A percentile compares a stretch with the other conserved stretches of the same genome.
Conservation (phyloP, 1,140 invertebrate species). For the Drosophila ogumai region DNA sequence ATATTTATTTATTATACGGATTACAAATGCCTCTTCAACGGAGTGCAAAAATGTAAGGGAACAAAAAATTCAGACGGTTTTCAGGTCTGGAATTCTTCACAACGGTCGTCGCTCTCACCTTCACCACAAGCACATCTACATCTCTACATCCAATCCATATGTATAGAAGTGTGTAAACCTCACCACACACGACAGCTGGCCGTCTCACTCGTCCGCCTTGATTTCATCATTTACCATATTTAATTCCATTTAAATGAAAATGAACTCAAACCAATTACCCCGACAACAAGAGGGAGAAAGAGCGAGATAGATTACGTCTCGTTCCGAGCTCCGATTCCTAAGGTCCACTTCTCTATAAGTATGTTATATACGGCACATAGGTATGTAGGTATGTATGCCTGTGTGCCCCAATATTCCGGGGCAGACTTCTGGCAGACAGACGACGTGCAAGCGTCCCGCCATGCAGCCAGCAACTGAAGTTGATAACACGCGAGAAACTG, state of each 20-base stretch:
- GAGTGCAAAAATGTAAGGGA: constrained; percentile 46
- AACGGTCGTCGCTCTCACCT: constrained; percentile 73
- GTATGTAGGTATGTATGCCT: background rate
- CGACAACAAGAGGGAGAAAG: constrained; percentile 24
- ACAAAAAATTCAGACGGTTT: constrained; percentile 33
- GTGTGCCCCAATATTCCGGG: constrained; percentile 28
- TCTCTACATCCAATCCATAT: background rate
- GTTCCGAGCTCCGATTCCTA: constrained; percentile 22
- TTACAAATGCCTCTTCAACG: constrained; percentile 63
- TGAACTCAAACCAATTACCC: constrained; percentile 81
- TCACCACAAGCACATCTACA: constrained; percentile 63
- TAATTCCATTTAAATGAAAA: constrained; percentile 84
- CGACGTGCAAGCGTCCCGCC: constrained; percentile 63
- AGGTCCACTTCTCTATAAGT: constrained; percentile 5
- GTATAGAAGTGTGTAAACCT: constrained; percentile 42
- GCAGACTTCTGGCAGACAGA: constrained; percentile 60
- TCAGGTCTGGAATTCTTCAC: constrained; percentile 44
- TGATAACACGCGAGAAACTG: constrained; percentile 60
- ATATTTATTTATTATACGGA: constrained; percentile 81
- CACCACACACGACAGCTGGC: constrained; percentile 63
- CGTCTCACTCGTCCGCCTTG: constrained; percentile 51
- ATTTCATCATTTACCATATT: constrained; percentile 84
- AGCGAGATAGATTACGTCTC: constrained; percentile 10
- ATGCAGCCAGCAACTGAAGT: constrained; percentile 70
- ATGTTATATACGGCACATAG: constrained; percentile 12